Conservation (phyloP, 1,140 invertebrate genomes). For the Saccostrea glomerata region DNA sequence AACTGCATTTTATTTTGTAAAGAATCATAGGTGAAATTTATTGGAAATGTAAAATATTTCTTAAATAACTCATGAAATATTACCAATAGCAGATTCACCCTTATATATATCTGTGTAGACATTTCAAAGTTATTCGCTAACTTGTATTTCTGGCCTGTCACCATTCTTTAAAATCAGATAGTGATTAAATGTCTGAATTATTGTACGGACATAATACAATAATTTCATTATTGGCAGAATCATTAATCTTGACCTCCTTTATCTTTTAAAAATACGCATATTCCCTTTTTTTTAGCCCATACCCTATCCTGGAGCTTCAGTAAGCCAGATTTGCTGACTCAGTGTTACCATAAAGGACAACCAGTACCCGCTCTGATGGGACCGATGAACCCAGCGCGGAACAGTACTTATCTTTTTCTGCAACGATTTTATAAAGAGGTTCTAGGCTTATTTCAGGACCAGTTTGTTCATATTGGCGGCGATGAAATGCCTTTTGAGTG, state of each 20-base stretch:
- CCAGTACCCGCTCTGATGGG: conserved; percentile 53
- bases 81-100: too few relatives aligned
- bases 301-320: conserved; percentile 89
- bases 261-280: too few relatives aligned
- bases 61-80: not conserved
- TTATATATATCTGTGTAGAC: too few relatives aligned
- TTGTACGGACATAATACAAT: too few relatives aligned
- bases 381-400: conserved; percentile 69
- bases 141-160: too few relatives aligned
- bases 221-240: too few relatives aligned
- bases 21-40: too few relatives aligned
- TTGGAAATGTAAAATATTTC: too few relatives aligned
- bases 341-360: conserved; percentile 80
- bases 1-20: too few relatives aligned
- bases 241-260: too few relatives aligned
- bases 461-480: conserved; percentile 83
- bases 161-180: not conserved
- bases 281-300: conserved; percentile 83
- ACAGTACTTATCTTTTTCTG: conserved; percentile 70
- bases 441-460: conserved; percentile 71
- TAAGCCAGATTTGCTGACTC: conserved; percentile 84
- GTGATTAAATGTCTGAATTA: not conserved
- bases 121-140: too few relatives aligned
- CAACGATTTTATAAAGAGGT: conserved; percentile 71
- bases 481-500: conserved; percentile 93